Percentiles rank a stretch among this genome's conserved stretches.
These are phyloP conservation scores for Procambarus virginalis DNA, from an alignment of 1,140 invertebrate genomes.

Conservation along the genomic window DNA sequence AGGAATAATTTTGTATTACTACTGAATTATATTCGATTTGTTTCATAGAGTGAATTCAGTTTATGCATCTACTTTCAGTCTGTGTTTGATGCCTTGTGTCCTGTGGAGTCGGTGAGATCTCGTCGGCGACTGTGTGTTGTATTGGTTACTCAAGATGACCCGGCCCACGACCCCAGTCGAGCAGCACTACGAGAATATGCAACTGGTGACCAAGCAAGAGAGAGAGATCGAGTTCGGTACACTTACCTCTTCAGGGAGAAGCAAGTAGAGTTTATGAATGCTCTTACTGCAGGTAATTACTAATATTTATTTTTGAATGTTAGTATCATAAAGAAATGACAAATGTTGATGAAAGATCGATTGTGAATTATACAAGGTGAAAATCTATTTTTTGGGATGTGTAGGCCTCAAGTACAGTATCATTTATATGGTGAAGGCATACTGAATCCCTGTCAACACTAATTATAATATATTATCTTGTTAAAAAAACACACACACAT, in stretches of 20 bases:
- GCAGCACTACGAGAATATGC: constrained; percentile 75
- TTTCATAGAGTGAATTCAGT: not conserved
- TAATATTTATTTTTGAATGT: no score
- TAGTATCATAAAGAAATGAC: no score
- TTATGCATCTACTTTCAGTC: constrained; percentile 74
- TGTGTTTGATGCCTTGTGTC: constrained; percentile 89
- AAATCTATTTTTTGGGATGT: no score
- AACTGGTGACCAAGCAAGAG: constrained; percentile 71
- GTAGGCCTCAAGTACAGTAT: no score
- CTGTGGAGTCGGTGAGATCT: constrained; percentile 86
- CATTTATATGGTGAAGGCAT: no score
- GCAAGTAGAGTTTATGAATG: constrained; percentile 86
- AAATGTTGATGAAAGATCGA: no score
- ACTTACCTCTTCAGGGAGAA: constrained; percentile 88
- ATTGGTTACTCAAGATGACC: constrained; percentile 83
- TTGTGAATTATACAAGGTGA: no score
- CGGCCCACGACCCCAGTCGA: constrained; percentile 74
- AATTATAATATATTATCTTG: no score
- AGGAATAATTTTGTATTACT: no score
- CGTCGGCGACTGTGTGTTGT: constrained; percentile 92
- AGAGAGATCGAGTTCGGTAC: constrained; percentile 81
- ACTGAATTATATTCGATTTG: not conserved
- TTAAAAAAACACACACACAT: no score
- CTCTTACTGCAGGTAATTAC: constrained; percentile 79
- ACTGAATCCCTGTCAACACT: no score